Percentiles rank a stretch among this genome's conserved stretches.
Evolutionary conservation across 2,888 invertebrate species (phyloP).

Genomic region (Agrotis ipsilon): DNA sequence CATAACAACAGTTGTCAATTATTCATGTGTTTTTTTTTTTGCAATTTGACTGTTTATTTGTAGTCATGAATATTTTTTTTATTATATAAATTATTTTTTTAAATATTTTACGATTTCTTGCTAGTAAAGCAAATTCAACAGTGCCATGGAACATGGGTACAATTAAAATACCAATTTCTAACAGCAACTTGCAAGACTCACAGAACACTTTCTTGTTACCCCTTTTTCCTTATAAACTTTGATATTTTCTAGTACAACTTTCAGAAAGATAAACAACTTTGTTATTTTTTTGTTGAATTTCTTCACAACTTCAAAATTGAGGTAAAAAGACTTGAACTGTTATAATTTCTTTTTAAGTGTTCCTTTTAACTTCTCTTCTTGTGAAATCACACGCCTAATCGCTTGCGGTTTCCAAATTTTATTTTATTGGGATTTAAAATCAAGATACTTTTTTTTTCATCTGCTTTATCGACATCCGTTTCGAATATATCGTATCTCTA

Average conservation of each 20-base stretch:
- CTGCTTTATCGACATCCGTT: too few relatives aligned
- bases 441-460: too few relatives aligned
- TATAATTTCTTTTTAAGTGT: constrained; percentile 20
- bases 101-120: too few relatives aligned
- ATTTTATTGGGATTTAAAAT: too few relatives aligned
- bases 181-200: neutral
- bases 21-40: too few relatives aligned
- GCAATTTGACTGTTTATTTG: too few relatives aligned
- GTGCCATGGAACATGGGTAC: too few relatives aligned
- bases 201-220: neutral
- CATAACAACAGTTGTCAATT: too few relatives aligned
- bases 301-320: constrained; percentile 16
- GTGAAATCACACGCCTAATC: constrained; percentile 17
- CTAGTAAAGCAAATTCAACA: too few relatives aligned
- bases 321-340: constrained; percentile 23
- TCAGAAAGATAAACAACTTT: constrained; percentile 14
- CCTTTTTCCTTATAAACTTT: neutral
- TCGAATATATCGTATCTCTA: too few relatives aligned
- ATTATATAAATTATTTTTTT: too few relatives aligned
- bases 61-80: too few relatives aligned
- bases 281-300: constrained; percentile 8
- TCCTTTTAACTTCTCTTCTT: constrained; percentile 18
- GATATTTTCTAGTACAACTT: constrained; percentile 1
- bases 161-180: neutral
- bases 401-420: constrained; percentile 4